phyloP scores from a whole-genome alignment of 2,888 invertebrate species.

The Athalia rosae region DNA sequence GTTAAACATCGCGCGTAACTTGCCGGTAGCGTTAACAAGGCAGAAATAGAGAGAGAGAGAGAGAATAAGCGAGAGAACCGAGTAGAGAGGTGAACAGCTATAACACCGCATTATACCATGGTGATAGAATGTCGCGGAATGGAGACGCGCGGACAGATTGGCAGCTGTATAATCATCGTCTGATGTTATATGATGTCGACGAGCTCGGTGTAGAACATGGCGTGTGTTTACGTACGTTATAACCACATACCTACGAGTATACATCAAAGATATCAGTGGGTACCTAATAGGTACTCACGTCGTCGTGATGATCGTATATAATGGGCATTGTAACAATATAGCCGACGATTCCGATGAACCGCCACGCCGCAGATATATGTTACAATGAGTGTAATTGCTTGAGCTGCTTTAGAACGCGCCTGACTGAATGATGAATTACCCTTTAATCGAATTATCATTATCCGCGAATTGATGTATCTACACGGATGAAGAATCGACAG shows the following conservation, averaged over 20 bases:
- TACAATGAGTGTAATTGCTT: too few species aligned
- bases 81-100: too few species aligned
- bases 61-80: neutral
- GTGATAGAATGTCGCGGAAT: neutral
- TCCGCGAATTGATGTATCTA: slow-evolving; percentile 23
- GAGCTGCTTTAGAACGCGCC: too few species aligned
- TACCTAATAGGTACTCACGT: too few species aligned
- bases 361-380: too few species aligned
- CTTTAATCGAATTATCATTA: slow-evolving; percentile 37
- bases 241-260: neutral
- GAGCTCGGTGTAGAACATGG: neutral
- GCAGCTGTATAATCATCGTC: slow-evolving; percentile 3
- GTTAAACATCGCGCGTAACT: neutral
- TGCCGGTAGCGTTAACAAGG: neutral
- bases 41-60: too few species aligned
- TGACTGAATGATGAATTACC: slow-evolving; percentile 32
- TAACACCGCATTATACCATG: too few species aligned
- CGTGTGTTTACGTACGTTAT: slow-evolving; percentile 3
- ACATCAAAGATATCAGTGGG: neutral
- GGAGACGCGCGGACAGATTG: neutral
- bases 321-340: neutral
- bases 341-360: too few species aligned
- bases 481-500: slow-evolving; percentile 27
- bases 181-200: neutral
- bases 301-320: neutral